phyloP scores from a whole-genome alignment of 2,113 vertebrate genomes.

The Microcebus griseorufus region DNA sequence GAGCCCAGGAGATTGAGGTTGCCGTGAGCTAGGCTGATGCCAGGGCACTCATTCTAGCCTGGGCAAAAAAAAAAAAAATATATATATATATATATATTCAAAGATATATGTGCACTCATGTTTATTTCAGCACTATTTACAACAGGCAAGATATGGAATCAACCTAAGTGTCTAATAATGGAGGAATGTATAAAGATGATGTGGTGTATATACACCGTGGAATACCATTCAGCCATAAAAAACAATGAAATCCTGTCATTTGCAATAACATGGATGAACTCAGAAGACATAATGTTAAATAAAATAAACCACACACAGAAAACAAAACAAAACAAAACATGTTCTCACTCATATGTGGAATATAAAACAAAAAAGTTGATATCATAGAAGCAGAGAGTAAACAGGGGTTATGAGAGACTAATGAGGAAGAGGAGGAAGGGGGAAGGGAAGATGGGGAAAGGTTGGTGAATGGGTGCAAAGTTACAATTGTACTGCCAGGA shows the following conservation, averaged over 20 bases:
- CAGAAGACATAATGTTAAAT: background rate
- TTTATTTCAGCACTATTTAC: background rate
- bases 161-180: background rate
- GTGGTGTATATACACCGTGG: background rate
- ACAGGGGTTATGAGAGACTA: background rate
- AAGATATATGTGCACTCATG: background rate
- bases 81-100: background rate
- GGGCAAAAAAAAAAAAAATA: too few species aligned
- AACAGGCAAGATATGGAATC: background rate
- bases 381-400: background rate
- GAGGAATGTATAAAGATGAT: background rate
- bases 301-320: background rate
- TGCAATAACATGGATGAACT: background rate
- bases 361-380: background rate
- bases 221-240: background rate
- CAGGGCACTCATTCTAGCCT: too few species aligned
- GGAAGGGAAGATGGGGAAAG: background rate
- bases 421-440: background rate
- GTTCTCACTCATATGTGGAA: background rate
- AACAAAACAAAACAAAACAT: background rate
- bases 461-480: background rate
- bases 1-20: too few species aligned
- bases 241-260: background rate
- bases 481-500: background rate
- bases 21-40: too few species aligned